Conservation (phyloP, 2,113 vertebrate species). For the Callospermophilus lateralis region DNA sequence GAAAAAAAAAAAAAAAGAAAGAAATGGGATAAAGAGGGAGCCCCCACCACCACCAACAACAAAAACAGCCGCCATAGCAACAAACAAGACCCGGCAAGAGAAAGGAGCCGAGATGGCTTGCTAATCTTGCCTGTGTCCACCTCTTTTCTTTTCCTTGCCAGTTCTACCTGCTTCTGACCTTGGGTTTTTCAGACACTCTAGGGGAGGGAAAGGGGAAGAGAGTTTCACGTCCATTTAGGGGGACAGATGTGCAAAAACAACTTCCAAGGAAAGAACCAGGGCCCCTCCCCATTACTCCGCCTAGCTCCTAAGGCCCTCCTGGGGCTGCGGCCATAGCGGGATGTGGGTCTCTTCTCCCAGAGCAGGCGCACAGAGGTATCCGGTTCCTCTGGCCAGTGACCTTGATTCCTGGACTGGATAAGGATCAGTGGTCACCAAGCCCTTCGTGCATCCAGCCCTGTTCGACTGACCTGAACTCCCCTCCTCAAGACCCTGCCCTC, state of each 20-base stretch:
- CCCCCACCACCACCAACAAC: neutral
- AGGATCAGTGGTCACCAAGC: neutral
- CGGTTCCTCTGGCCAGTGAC: neutral
- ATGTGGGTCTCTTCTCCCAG: rapidly evolving
- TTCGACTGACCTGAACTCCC: neutral
- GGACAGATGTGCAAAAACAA: neutral
- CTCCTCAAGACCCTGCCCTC: neutral
- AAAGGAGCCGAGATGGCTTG: neutral
- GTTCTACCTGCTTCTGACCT: no score
- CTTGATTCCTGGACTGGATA: neutral
- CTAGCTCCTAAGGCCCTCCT: neutral
- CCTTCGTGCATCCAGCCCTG: neutral
- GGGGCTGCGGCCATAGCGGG: neutral
- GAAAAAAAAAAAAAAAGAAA: no score
- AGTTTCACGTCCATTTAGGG: neutral
- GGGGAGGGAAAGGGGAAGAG: neutral
- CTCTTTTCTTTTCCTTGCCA: neutral
- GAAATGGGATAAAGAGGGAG: neutral
- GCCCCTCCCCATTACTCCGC: neutral
- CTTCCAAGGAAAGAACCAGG: neutral
- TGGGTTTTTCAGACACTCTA: neutral
- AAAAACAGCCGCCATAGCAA: neutral
- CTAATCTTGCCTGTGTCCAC: neutral
- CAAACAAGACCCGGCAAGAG: neutral
- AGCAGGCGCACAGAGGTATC: neutral